These are phyloP conservation scores for Lepidocyrtinus sp. DNA, from an alignment of 2,888 invertebrate genomes.

Conservation along the genomic window DNA sequence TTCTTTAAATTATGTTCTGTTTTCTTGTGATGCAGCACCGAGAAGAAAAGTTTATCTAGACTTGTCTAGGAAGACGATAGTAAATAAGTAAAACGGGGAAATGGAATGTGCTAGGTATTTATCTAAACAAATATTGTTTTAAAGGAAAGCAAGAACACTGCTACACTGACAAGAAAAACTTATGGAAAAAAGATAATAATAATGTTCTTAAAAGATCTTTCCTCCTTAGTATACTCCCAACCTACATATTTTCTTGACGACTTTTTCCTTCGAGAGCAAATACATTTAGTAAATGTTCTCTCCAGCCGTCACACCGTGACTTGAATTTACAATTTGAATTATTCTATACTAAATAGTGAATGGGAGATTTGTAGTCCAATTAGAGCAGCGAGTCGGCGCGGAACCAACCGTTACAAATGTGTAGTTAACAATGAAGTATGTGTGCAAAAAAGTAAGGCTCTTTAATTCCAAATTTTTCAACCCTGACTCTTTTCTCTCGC, in stretches of 20 bases:
- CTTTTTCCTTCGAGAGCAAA: neutral
- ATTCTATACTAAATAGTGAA: no score
- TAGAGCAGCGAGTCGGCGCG: neutral
- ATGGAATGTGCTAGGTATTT: conserved; percentile 14
- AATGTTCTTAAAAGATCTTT: neutral
- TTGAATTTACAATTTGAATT: conserved; percentile 41
- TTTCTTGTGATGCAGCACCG: conserved; percentile 20
- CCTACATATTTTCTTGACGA: neutral
- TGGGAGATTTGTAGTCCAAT: no score
- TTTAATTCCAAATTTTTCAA: neutral
- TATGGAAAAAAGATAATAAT: neutral
- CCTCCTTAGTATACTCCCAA: neutral
- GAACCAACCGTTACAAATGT: neutral
- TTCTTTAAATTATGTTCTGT: conserved; percentile 38
- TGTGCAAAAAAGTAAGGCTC: neutral
- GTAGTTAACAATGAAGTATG: neutral
- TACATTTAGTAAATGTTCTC: neutral
- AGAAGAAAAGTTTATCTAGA: neutral
- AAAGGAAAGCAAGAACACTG: neutral
- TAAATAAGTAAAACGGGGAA: neutral
- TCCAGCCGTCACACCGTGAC: conserved; percentile 40
- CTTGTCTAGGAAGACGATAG: neutral
- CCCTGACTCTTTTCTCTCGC: neutral
- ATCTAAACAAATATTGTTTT: neutral
- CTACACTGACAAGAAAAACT: neutral